Evolutionary conservation across 2,888 invertebrate species (phyloP).

Genomic region (Candidula unifasciata): DNA sequence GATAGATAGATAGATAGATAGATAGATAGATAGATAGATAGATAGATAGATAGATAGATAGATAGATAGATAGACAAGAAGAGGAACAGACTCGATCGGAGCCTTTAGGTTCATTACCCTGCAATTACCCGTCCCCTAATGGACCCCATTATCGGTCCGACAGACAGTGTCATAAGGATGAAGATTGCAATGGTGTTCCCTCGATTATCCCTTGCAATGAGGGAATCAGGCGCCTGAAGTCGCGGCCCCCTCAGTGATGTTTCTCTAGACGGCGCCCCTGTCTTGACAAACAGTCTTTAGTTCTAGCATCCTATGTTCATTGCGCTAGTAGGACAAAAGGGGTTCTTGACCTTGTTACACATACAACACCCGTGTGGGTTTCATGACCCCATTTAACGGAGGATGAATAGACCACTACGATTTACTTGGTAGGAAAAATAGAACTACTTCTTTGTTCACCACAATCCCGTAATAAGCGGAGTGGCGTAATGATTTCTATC

Average conservation of each 20-base stretch:
- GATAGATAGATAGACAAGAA: conserved; percentile 5
- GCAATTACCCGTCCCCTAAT: not conserved
- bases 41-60: conserved; percentile 8
- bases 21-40: conserved; percentile 2
- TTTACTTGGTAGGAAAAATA: too few species aligned
- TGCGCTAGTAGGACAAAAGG: too few species aligned
- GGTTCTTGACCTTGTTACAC: too few species aligned
- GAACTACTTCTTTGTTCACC: too few species aligned
- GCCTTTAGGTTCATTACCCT: not conserved
- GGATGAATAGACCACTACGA: too few species aligned
- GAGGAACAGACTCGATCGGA: not conserved
- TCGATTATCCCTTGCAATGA: conserved; percentile 17
- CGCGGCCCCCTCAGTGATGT: not conserved
- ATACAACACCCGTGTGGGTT: too few species aligned
- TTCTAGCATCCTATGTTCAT: too few species aligned
- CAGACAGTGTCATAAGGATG: not conserved
- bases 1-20: conserved; percentile 7
- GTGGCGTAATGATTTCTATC: too few species aligned
- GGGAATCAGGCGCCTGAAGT: not conserved
- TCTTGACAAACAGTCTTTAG: too few species aligned
- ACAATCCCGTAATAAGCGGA: too few species aligned
- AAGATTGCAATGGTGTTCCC: not conserved
- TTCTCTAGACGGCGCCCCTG: too few species aligned
- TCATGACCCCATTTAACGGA: too few species aligned
- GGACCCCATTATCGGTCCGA: not conserved